Percentiles rank a stretch among this genome's conserved stretches.
These are phyloP conservation scores for Artibeus jamaicensis DNA, from an alignment of 2,797 vertebrate species.

Conservation along the genomic window DNA sequence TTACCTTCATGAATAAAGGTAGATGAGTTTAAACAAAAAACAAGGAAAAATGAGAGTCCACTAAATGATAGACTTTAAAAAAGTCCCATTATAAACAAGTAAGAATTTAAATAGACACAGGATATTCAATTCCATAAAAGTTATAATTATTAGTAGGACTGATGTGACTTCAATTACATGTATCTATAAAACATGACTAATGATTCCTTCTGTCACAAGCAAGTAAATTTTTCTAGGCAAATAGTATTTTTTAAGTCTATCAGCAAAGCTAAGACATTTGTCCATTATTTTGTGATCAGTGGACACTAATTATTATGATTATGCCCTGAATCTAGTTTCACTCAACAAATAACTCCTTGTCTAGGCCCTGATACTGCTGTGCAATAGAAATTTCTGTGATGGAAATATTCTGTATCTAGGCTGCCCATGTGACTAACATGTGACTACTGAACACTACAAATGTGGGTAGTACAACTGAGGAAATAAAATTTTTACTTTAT, in stretches of 20 bases:
- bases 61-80: slow-evolving; percentile 26
- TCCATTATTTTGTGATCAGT: slow-evolving; percentile 25
- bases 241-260: slow-evolving; percentile 5
- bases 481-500: slow-evolving; percentile 34
- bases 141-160: slow-evolving; percentile 28
- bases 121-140: slow-evolving; percentile 6
- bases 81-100: neutral
- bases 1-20: neutral
- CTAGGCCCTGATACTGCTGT: neutral
- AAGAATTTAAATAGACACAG: slow-evolving; percentile 42
- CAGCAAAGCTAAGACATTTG: neutral
- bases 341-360: neutral
- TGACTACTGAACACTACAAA: slow-evolving; percentile 17
- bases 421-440: neutral
- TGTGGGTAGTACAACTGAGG: neutral
- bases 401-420: slow-evolving; percentile 18
- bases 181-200: neutral
- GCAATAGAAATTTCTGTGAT: neutral
- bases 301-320: slow-evolving; percentile 19
- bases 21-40: slow-evolving; percentile 15
- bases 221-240: slow-evolving; percentile 28
- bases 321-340: neutral
- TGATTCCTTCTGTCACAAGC: slow-evolving; percentile 33
- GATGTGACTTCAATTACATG: neutral
- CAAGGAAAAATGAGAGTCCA: neutral